phyloP scores from a whole-genome alignment of 2,888 invertebrate species.

The Rhagophthalmus giganteus region DNA sequence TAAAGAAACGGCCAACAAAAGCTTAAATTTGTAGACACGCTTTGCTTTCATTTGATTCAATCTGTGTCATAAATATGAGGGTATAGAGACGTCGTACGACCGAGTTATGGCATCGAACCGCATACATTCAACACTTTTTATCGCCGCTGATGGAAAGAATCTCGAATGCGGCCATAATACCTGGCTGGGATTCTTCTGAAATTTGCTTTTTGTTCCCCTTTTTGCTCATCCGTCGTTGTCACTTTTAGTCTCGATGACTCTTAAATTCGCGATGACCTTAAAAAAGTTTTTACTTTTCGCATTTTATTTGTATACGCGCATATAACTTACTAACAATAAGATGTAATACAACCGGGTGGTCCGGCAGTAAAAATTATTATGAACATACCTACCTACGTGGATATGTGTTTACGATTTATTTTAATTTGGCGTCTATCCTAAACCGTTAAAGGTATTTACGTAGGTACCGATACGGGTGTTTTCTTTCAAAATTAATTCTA shows the following conservation, averaged over 20 bases:
- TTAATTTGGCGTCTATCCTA: no score
- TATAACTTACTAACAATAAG: conserved; percentile 11
- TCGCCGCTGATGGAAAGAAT: conserved; percentile 24
- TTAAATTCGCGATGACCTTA: conserved; percentile 16
- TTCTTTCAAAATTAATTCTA: no score
- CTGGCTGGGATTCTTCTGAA: conserved; percentile 22
- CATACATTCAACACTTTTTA: conserved; percentile 28
- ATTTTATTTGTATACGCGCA: conserved; percentile 16
- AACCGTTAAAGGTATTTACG: no score
- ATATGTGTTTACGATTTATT: no score
- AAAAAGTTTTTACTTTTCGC: conserved; percentile 8
- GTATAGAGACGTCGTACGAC: conserved; percentile 41
- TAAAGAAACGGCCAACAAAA: conserved; percentile 31
- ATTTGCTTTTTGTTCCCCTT: conserved; percentile 24
- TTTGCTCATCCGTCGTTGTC: conserved; percentile 18
- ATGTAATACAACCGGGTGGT: conserved; percentile 34
- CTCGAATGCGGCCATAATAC: conserved; percentile 26
- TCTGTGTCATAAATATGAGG: conserved; percentile 42
- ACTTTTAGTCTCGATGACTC: conserved; percentile 17
- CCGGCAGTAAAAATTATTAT: no score
- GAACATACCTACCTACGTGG: no score
- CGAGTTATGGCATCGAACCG: conserved; percentile 32
- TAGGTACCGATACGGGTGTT: no score
- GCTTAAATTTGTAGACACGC: conserved; percentile 33
- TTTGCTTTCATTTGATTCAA: conserved; percentile 38